A percentile compares a stretch with the other conserved stretches of the same genome.
These are phyloP conservation scores for Heliconius ethilla DNA, from an alignment of 2,888 invertebrate species.

Conservation along the genomic window DNA sequence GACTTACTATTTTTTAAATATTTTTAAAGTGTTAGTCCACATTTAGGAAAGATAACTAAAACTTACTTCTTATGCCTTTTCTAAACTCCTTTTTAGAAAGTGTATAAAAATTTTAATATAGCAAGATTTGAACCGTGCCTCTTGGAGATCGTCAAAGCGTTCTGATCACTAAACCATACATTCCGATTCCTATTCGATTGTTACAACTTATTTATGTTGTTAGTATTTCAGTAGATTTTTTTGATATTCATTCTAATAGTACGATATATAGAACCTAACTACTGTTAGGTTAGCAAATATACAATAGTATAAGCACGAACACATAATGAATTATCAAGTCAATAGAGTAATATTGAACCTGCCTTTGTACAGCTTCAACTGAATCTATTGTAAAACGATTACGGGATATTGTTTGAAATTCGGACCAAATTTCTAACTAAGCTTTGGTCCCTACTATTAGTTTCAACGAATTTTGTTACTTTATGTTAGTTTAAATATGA, in stretches of 20 bases:
- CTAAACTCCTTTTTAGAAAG: no score
- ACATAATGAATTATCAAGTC: constrained; percentile 28
- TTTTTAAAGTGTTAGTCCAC: no score
- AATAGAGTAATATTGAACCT: constrained; percentile 33
- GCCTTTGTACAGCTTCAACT: constrained; percentile 35
- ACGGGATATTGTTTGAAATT: constrained; percentile 39
- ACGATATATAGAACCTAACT: not conserved
- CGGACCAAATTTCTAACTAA: constrained; percentile 35
- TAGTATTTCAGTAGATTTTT: no score
- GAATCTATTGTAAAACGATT: constrained; percentile 42
- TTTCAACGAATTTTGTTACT: not conserved
- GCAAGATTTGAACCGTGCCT: no score
- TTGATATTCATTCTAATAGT: not conserved
- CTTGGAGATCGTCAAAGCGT: no score
- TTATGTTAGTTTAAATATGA: not conserved
- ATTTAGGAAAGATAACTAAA: no score
- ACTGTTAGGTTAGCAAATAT: not conserved
- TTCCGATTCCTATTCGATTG: no score
- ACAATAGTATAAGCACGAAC: not conserved
- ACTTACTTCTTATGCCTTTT: no score
- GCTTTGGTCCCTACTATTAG: constrained; percentile 26
- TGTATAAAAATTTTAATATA: no score
- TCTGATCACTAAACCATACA: no score
- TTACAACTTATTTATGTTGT: no score
- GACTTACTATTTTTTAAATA: no score